Base-by-base conservation (phyloP, 2,888 invertebrate species). In the Parapristionchus giblindavisi region DNA sequence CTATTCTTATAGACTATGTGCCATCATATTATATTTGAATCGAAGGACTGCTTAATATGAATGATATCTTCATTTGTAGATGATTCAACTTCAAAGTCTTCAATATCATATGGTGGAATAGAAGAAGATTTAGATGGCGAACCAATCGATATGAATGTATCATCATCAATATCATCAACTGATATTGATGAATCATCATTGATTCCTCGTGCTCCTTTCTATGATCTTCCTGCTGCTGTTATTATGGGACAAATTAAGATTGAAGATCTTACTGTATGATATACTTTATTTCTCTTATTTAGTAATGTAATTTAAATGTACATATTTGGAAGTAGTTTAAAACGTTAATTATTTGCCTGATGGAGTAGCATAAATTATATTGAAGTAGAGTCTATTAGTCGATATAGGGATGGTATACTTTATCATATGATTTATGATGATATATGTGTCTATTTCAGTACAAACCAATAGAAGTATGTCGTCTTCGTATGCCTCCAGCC, bases 201-300 rank as follows among this genome's bases (percentile, higher is more conserved):
- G 68, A 92, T 94, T 90, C 96, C 96, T 36, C 93, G 93, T 36
- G 93, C 94, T 84, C 96, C 97, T 68, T 99, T 98, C 89, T 98
- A 93, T 89, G 97, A 98, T 88, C 91, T 98, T 80, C 98, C 99
- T 2, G 97, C 98, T 75, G 98, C 97, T 60, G 91, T 99, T 29
- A 97, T 99, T 93, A 96, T 96, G 76, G 95, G 97, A n/a, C 91
- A 97, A 21, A 94, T 99, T 77, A 94, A 93, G 91, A 93, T 93
- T 83, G 95, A 95, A 90, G 96, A 96, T 86, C 93, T 93, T 85
- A 82, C 78, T 48, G 85, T 85, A 52, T 24, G 52, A 21, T 6
- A 17, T 29, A 24, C n/a, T n/a, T n/a, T n/a, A n/a, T n/a, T n/a
- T n/a, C n/a, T n/a, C n/a, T n/a, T n/a, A n/a, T n/a, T n/a, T n/a